These are phyloP conservation scores for Phocides pigmalion DNA, from an alignment of 1,140 invertebrate species.

Conservation along the genomic window DNA sequence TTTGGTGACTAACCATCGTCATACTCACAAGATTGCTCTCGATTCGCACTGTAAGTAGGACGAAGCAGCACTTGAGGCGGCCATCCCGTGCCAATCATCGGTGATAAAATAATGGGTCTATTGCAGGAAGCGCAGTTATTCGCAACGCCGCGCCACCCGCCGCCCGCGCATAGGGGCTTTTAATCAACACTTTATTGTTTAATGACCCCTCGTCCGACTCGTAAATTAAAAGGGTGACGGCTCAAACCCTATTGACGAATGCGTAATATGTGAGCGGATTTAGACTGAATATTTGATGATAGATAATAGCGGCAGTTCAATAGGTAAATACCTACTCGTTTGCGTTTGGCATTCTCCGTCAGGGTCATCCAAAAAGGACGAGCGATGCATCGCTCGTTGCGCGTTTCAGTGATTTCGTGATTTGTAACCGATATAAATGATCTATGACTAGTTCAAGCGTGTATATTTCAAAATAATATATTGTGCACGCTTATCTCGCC, in stretches of 20 bases:
- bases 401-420: slow-evolving; percentile 11
- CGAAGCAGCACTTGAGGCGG: slow-evolving; percentile 32
- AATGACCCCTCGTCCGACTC: slow-evolving; percentile 78
- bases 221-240: slow-evolving; percentile 83
- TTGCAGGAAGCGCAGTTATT: slow-evolving; percentile 79
- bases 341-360: slow-evolving; percentile 23
- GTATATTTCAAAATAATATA: slow-evolving; percentile 29
- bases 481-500: slow-evolving; percentile 23
- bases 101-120: slow-evolving; percentile 78
- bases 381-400: slow-evolving; percentile 9
- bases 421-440: slow-evolving; percentile 30
- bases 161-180: slow-evolving; percentile 80
- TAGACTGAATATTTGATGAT: slow-evolving; percentile 68
- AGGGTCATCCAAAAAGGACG: slow-evolving; percentile 19
- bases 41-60: slow-evolving; percentile 40
- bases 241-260: slow-evolving; percentile 79
- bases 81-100: slow-evolving; percentile 72
- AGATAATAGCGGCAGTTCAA: slow-evolving; percentile 54
- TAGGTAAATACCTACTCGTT: slow-evolving; percentile 12
- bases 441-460: slow-evolving; percentile 23
- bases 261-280: slow-evolving; percentile 75
- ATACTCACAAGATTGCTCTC: slow-evolving; percentile 16
- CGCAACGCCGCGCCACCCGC: slow-evolving; percentile 55
- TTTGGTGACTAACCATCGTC: slow-evolving; percentile 12
- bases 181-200: slow-evolving; percentile 84